A percentile compares a stretch with the other conserved stretches of the same genome.
phyloP scores from a whole-genome alignment of 2,888 invertebrate genomes.

The Dioctria rufipes region DNA sequence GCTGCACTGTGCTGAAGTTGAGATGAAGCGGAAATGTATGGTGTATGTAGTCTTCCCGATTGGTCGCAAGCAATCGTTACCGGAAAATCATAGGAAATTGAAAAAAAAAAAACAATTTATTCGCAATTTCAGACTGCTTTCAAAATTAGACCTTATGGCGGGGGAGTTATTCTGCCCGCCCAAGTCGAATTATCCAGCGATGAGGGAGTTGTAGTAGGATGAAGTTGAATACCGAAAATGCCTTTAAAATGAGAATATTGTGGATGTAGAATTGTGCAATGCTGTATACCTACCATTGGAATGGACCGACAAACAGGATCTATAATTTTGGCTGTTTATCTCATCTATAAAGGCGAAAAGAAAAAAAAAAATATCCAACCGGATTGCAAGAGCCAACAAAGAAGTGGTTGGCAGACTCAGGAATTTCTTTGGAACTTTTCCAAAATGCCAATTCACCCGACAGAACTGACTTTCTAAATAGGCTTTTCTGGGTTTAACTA shows the following conservation, averaged over 20 bases:
- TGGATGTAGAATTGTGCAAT: not conserved
- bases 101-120: constrained; percentile 36
- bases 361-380: not conserved
- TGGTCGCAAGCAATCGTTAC: not conserved
- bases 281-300: not conserved
- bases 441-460: constrained; percentile 40
- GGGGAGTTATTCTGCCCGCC: too few relatives aligned
- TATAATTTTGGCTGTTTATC: not conserved
- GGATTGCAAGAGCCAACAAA: not conserved
- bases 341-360: constrained; percentile 33
- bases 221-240: not conserved
- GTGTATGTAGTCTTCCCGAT: not conserved
- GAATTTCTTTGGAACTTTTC: constrained; percentile 25
- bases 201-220: not conserved
- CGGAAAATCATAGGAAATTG: constrained; percentile 48
- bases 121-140: constrained; percentile 7
- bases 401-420: constrained; percentile 21
- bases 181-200: not conserved
- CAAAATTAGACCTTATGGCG: not conserved
- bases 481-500: constrained; percentile 37
- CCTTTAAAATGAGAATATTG: not conserved
- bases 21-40: not conserved
- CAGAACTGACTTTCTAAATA: constrained; percentile 32
- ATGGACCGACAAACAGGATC: not conserved
- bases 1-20: not conserved